These are phyloP conservation scores for Microctonus brassicae DNA, from an alignment of 2,888 invertebrate species.

Conservation along the genomic window DNA sequence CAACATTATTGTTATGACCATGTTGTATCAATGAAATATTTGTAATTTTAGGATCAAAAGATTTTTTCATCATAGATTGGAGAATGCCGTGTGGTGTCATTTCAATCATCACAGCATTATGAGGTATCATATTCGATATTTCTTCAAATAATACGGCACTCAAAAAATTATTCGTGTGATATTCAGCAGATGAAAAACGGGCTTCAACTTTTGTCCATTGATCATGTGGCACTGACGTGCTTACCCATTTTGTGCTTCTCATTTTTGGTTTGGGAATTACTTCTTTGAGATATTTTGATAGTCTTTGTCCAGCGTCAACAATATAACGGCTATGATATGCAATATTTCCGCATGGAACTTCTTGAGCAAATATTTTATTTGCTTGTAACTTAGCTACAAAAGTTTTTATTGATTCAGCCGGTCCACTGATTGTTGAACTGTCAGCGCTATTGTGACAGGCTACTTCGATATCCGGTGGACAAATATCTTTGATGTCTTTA, in stretches of 20 bases:
- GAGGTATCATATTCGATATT: slow-evolving; percentile 82
- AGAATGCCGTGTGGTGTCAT: slow-evolving; percentile 91
- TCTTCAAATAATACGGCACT: slow-evolving; percentile 83
- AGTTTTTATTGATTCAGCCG: slow-evolving; percentile 76
- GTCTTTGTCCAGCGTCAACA: slow-evolving; percentile 77
- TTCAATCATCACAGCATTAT: slow-evolving; percentile 87
- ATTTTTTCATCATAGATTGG: slow-evolving; percentile 87
- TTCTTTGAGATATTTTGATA: slow-evolving; percentile 76
- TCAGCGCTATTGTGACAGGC: slow-evolving; percentile 91
- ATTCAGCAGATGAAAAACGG: slow-evolving; percentile 83
- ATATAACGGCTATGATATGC: slow-evolving; percentile 93
- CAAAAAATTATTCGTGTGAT: slow-evolving; percentile 88
- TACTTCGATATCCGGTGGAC: slow-evolving; percentile 83
- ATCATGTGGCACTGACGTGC: slow-evolving; percentile 82
- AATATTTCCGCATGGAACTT: too few relatives aligned
- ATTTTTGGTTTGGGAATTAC: slow-evolving; percentile 77
- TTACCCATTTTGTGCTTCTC: slow-evolving; percentile 85
- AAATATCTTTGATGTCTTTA: slow-evolving; percentile 74
- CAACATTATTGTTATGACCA: slow-evolving; percentile 76
- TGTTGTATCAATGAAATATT: slow-evolving; percentile 84
- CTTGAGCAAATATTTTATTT: slow-evolving; percentile 84
- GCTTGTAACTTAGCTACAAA: slow-evolving; percentile 78
- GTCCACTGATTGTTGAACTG: slow-evolving; percentile 91
- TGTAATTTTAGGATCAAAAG: slow-evolving; percentile 77
- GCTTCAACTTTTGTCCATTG: slow-evolving; percentile 80